These are phyloP conservation scores for Mercenaria mercenaria DNA, from an alignment of 1,140 invertebrate genomes.

Conservation along the genomic window DNA sequence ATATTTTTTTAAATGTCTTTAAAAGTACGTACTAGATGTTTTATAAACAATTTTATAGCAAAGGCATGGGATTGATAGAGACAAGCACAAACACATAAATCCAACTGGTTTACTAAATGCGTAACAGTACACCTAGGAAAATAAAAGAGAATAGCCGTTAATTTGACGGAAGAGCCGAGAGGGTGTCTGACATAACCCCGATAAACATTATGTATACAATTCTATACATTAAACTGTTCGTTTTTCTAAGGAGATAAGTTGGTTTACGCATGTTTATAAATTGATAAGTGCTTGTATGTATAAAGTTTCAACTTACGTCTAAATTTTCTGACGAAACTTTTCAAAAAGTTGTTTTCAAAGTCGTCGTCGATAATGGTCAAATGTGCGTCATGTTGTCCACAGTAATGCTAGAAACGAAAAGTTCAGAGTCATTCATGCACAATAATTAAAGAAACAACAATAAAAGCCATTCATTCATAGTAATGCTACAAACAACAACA, in stretches of 20 bases:
- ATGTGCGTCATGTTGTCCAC: not conserved
- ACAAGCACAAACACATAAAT: too few species aligned
- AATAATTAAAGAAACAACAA: too few species aligned
- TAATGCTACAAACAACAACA: too few species aligned
- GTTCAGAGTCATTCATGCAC: too few species aligned
- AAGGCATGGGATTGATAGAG: too few species aligned
- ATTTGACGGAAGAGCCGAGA: not conserved
- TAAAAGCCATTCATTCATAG: too few species aligned
- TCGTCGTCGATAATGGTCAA: not conserved
- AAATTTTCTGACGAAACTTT: not conserved
- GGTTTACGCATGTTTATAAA: not conserved
- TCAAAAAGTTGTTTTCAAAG: not conserved
- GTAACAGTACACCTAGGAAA: not conserved
- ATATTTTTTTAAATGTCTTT: too few species aligned
- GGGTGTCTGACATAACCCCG: not conserved
- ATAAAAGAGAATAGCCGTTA: not conserved
- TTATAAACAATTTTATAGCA: too few species aligned
- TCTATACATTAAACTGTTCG: not conserved
- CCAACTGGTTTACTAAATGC: too few species aligned
- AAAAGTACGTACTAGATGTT: too few species aligned
- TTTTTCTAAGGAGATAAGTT: not conserved
- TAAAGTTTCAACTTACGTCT: not conserved
- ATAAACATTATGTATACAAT: not conserved
- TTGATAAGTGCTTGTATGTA: not conserved
- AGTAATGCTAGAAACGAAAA: too few species aligned